Evolutionary conservation across 2,797 vertebrate genomes (phyloP).

Genomic region (Cossypha niveicapilla): DNA sequence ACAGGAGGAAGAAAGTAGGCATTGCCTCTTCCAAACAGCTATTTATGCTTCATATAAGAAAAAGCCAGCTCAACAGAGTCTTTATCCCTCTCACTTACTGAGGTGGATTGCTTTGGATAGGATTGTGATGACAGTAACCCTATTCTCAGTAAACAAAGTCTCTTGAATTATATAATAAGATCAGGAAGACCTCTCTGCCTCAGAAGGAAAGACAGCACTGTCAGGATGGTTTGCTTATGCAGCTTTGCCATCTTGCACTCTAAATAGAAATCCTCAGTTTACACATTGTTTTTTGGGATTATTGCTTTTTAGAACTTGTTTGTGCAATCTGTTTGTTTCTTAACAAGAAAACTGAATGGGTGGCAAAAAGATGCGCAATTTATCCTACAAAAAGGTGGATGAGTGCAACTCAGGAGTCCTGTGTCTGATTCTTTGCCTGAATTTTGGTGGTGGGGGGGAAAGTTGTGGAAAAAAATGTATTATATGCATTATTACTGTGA

Average conservation of each 20-base stretch:
- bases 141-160: slow-evolving; percentile 78
- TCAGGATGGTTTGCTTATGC: slow-evolving; percentile 40
- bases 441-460: not conserved
- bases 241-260: slow-evolving; percentile 16
- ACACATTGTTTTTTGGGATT: not conserved
- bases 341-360: slow-evolving; percentile 63
- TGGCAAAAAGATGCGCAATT: slow-evolving; percentile 73
- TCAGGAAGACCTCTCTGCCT: slow-evolving; percentile 52
- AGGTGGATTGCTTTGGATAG: slow-evolving; percentile 74
- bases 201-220: slow-evolving; percentile 53
- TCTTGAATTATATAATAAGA: slow-evolving; percentile 77
- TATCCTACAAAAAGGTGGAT: slow-evolving; percentile 80
- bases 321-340: not conserved
- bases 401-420: not conserved
- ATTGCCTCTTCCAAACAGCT: not conserved
- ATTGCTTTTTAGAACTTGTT: not conserved
- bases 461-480: not conserved
- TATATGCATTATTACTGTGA: not conserved
- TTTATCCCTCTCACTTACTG: slow-evolving; percentile 66
- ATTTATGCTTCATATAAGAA: slow-evolving; percentile 18
- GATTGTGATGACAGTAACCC: slow-evolving; percentile 77
- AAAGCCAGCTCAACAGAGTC: slow-evolving; percentile 52
- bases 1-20: not conserved
- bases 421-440: not conserved
- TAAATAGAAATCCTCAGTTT: slow-evolving; percentile 3